Base-by-base conservation (phyloP, 2,113 vertebrate species). In the Menura novaehollandiae region DNA sequence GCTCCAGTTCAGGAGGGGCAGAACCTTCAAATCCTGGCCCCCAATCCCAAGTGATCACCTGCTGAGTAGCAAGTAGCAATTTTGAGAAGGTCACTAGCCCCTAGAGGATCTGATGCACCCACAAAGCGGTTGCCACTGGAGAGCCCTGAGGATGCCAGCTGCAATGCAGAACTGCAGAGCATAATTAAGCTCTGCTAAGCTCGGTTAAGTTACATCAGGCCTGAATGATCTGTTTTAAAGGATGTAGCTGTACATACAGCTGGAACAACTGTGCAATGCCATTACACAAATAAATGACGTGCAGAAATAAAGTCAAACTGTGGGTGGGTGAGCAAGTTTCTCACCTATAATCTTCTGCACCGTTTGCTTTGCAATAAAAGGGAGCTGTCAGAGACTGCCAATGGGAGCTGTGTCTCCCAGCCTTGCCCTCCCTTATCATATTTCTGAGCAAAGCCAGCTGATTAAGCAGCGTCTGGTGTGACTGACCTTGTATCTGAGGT, bases 401-500 rank as follows among this genome's bases (percentile, higher is more conserved):
- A n/a, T 76, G 78, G 76, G 66, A 85, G 59, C 46, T 46, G 15
- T 1, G 12, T 85, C 79, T 93, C 62, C 39, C 35, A 85, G 73
- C 44, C 74, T 91, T 87, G 67, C 88, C 74, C 72, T 89, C 63
- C 26, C 47, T 95, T 93, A 91, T 91, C 52, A 0, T 35, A 49
- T 88, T 95, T 86, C 75, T 59, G 20, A 91, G 82, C 60, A 90
- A 93, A 91, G 82, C 47, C 56, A 91, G 79, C 68, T 94, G 90
- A 96, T 96, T 88, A 93, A 66, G 91, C 62, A 79, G 92, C 8
- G 9, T 59, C 69, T 88, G 85, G 30, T 76, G 76, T 89, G 72
- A 92, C 49, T 89, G 80, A 94, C 79, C 85, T 96, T 74, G 44
- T 27, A 28, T 77, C 56, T 93, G 69, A 84, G 79, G 72, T 71